These are phyloP conservation scores for Serilophus lunatus DNA, from an alignment of 2,113 vertebrate species.

Conservation along the genomic window DNA sequence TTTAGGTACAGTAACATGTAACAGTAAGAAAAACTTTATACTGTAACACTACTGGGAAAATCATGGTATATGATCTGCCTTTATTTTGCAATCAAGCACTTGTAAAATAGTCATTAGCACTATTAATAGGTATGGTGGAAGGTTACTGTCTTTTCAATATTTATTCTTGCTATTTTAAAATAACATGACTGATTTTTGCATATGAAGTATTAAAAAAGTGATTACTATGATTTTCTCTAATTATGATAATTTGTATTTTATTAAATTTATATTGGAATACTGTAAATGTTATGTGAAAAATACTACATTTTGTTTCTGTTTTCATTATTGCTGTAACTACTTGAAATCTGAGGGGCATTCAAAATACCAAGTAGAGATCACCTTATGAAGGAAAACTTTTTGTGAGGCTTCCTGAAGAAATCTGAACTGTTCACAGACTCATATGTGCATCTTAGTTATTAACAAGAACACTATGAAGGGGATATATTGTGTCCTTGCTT, in stretches of 20 bases:
- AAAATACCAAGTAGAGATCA: neutral
- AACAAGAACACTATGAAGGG: neutral
- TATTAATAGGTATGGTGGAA: neutral
- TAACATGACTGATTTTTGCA: neutral
- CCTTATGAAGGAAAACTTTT: neutral
- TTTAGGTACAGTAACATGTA: neutral
- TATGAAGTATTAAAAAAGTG: neutral
- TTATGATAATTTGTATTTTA: neutral
- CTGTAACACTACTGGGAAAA: slow-evolving; percentile 21
- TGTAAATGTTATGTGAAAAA: slow-evolving; percentile 2
- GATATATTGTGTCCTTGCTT: slow-evolving; percentile 7
- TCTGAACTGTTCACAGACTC: neutral
- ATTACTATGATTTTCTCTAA: neutral
- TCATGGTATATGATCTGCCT: slow-evolving; percentile 2
- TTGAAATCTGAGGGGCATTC: slow-evolving; percentile 2
- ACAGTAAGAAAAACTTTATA: neutral
- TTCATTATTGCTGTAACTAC: neutral
- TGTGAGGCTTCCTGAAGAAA: neutral
- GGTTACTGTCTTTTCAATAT: neutral
- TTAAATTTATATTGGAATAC: neutral
- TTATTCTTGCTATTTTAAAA: slow-evolving; percentile 16
- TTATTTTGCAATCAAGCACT: slow-evolving; percentile 11
- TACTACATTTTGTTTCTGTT: neutral
- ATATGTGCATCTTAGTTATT: neutral
- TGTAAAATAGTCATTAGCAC: slow-evolving; percentile 17